A percentile compares a stretch with the other conserved stretches of the same genome.
These are phyloP conservation scores for Rhabdomys pumilio DNA, from an alignment of 2,797 vertebrate species.

Conservation along the genomic window DNA sequence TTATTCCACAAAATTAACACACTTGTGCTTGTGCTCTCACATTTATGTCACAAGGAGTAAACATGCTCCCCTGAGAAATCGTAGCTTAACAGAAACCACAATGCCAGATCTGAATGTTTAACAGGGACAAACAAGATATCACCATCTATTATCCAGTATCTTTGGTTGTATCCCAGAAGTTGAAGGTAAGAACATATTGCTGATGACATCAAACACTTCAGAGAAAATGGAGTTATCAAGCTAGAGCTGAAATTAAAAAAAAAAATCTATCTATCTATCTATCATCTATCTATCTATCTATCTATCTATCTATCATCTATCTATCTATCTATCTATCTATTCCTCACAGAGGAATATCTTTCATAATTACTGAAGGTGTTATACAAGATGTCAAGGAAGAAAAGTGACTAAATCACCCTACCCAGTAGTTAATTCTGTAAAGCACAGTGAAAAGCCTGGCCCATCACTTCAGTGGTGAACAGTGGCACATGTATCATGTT, in stretches of 20 bases:
- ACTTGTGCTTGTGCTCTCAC: accelerated
- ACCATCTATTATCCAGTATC: neutral
- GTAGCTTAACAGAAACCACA: neutral
- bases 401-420: too few relatives aligned
- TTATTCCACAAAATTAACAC: neutral
- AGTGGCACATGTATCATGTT: neutral
- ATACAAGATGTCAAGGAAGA: too few relatives aligned
- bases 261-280: too few relatives aligned
- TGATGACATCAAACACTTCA: neutral
- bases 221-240: neutral
- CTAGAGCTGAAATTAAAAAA: neutral
- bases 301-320: too few relatives aligned
- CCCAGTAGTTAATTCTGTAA: neutral
- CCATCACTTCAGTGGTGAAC: neutral
- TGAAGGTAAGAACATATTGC: neutral
- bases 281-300: too few relatives aligned
- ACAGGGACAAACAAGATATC: neutral
- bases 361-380: neutral
- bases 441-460: too few relatives aligned
- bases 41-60: too few relatives aligned
- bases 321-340: too few relatives aligned
- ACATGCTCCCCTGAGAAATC: neutral
- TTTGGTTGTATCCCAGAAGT: neutral
- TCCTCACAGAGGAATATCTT: too few relatives aligned
- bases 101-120: neutral